Conservation (phyloP, 2,113 vertebrate genomes). For the Haemorhous mexicanus region DNA sequence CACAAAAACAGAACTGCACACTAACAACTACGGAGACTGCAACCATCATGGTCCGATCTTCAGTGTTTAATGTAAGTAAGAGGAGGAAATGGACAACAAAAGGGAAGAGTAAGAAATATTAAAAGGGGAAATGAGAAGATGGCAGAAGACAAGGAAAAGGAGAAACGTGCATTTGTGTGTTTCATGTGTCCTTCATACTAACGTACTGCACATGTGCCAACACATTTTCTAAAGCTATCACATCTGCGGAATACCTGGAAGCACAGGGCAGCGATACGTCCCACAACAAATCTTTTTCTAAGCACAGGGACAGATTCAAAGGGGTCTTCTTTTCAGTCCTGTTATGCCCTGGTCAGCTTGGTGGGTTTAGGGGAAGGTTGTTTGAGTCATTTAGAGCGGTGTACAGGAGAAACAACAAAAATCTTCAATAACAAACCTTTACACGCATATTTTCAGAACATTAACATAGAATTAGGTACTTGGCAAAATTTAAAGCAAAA, state of each 20-base stretch:
- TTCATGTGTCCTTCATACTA: not conserved
- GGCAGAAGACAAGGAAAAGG: not conserved
- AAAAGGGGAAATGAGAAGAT: not conserved
- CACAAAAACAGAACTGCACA: not conserved
- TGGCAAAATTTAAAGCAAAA: not conserved
- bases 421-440: not conserved
- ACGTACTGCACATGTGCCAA: not conserved
- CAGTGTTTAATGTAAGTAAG: not conserved
- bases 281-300: not conserved
- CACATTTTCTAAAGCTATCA: not conserved
- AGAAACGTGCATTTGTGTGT: not conserved
- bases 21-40: not conserved
- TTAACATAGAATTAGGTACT: not conserved
- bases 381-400: not conserved
- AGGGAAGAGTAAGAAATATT: not conserved
- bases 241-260: not conserved
- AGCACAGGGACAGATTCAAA: not conserved
- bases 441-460: not conserved
- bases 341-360: not conserved
- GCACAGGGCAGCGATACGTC: not conserved
- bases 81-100: not conserved
- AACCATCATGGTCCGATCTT: not conserved
- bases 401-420: not conserved
- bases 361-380: not conserved
- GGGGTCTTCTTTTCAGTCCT: not conserved